A percentile compares a stretch with the other conserved stretches of the same genome.
Evolutionary conservation across 1,140 invertebrate genomes (phyloP).

Genomic region (Schlechtendalia chinensis): DNA sequence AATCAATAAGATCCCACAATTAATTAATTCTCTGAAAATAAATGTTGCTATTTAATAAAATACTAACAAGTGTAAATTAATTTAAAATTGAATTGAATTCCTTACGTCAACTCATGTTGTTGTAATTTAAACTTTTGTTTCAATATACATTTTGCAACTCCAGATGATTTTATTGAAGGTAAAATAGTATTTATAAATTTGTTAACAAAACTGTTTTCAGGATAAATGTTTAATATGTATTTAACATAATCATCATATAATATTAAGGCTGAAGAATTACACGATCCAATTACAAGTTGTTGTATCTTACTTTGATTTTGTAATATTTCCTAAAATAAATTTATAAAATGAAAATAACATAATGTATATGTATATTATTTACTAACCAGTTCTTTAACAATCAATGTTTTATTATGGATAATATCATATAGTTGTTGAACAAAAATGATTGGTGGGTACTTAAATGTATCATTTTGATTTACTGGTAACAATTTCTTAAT

Average conservation of each 20-base stretch:
- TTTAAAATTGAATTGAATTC: background rate
- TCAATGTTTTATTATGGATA: constrained; percentile 36
- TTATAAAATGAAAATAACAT: background rate
- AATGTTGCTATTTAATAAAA: background rate
- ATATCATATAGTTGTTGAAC: constrained; percentile 47
- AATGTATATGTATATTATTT: background rate
- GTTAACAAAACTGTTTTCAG: constrained; percentile 2
- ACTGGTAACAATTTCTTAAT: constrained; percentile 21
- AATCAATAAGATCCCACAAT: constrained; percentile 47
- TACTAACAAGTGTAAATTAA: background rate
- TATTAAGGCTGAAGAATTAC: constrained; percentile 28
- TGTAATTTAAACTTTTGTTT: constrained; percentile 38
- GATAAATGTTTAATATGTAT: constrained; percentile 8
- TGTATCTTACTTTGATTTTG: constrained; percentile 43
- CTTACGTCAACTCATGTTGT: constrained; percentile 41
- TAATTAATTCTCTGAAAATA: constrained; percentile 38
- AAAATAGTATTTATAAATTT: constrained; percentile 32
- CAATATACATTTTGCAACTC: constrained; percentile 21
- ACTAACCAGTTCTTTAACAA: constrained; percentile 46
- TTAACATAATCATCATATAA: constrained; percentile 36
- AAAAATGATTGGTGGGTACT: constrained; percentile 43
- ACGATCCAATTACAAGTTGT: constrained; percentile 34
- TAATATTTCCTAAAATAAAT: constrained; percentile 32
- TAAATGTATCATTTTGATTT: background rate
- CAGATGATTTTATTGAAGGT: constrained; percentile 35